Evolutionary conservation across 2,888 invertebrate species (phyloP).

Genomic region (Syrphus vitripennis): DNA sequence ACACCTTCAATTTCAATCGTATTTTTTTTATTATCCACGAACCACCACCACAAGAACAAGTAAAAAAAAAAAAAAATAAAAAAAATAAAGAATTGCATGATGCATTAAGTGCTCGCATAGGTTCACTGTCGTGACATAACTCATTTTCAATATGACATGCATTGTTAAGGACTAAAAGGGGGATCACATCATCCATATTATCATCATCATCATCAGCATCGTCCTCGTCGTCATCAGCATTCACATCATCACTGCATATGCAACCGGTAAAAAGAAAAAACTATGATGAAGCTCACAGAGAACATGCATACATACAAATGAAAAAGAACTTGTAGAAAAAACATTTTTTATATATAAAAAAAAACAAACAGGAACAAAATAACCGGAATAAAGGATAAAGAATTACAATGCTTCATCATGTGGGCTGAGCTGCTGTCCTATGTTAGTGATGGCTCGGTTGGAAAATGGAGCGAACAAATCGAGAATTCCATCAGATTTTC

Average conservation of each 20-base stretch:
- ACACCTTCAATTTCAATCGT: background rate
- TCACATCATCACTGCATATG: conserved; percentile 63
- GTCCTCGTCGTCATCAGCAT: conserved; percentile 41
- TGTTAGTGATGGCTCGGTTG: conserved; percentile 59
- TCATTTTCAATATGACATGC: conserved; percentile 70
- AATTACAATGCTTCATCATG: conserved; percentile 70
- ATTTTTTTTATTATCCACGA: background rate
- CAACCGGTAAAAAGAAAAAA: conserved; percentile 60
- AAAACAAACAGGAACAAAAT: conserved; percentile 37
- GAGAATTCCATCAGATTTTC: conserved; percentile 64
- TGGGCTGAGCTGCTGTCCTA: conserved; percentile 56
- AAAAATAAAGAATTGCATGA: conserved; percentile 52
- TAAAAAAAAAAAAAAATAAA: conserved; percentile 15
- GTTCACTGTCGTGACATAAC: conserved; percentile 68
- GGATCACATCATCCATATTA: conserved; percentile 64
- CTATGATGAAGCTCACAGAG: conserved; percentile 40
- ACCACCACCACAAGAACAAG: conserved; percentile 6
- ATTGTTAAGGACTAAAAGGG: conserved; percentile 66
- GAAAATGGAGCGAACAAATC: conserved; percentile 70
- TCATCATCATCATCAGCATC: conserved; percentile 26
- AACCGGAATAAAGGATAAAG: conserved; percentile 69
- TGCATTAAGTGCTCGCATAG: conserved; percentile 69
- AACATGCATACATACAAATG: conserved; percentile 15
- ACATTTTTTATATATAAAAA: conserved; percentile 14
- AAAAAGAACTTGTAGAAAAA: conserved; percentile 9